A percentile compares a stretch with the other conserved stretches of the same genome.
phyloP scores from a whole-genome alignment of 2,113 vertebrate genomes.

The Hucho hucho region DNA sequence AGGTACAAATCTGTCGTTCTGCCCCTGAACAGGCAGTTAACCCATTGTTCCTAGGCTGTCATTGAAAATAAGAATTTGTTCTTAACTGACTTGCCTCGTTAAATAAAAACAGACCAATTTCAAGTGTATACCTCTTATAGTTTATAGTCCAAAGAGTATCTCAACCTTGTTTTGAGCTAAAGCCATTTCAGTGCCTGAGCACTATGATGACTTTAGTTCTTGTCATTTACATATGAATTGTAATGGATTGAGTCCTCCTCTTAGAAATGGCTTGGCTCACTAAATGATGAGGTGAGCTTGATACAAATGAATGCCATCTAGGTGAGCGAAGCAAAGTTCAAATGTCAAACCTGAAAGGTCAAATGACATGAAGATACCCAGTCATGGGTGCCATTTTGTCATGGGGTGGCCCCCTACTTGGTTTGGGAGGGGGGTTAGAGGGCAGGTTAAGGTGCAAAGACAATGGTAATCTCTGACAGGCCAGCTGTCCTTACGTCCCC shows the following conservation, averaged over 20 bases:
- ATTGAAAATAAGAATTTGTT: no score
- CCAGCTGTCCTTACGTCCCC: constrained; percentile 66
- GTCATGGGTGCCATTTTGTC: not conserved
- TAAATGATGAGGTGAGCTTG: not conserved
- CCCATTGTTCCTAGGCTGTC: no score
- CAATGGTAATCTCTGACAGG: constrained; percentile 47
- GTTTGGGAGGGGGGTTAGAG: not conserved
- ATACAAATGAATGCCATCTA: not conserved
- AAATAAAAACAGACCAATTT: no score
- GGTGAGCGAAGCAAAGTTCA: constrained; percentile 13
- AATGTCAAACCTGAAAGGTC: constrained; percentile 18
- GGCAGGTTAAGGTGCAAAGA: constrained; percentile 9
- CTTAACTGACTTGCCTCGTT: no score
- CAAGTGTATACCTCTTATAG: not conserved
- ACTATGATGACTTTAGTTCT: constrained; percentile 1
- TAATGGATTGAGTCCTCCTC: not conserved
- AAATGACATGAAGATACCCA: not conserved
- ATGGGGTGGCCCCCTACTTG: not conserved
- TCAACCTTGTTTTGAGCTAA: no score
- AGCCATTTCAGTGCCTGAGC: constrained; percentile 51
- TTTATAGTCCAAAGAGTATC: constrained; percentile 51
- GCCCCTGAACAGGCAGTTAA: no score
- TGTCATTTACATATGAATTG: not conserved
- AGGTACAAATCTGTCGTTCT: no score
- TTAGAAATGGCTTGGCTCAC: not conserved